These are phyloP conservation scores for Danio jaintianensis DNA, from an alignment of 2,797 vertebrate genomes.

Conservation along the genomic window DNA sequence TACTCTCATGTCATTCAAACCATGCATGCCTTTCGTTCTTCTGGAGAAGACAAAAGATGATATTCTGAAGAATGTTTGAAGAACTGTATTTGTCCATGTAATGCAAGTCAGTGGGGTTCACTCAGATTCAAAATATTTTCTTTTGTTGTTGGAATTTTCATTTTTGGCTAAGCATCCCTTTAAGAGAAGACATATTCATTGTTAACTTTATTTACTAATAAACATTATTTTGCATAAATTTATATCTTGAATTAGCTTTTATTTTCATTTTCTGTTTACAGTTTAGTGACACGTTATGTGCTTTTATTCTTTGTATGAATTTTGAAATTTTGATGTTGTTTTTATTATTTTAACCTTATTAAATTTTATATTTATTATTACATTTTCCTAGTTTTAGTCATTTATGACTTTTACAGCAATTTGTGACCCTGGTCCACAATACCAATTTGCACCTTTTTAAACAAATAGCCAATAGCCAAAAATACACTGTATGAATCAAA, in stretches of 20 bases:
- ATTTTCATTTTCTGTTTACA: background rate
- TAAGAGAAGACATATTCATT: background rate
- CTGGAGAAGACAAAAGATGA: background rate
- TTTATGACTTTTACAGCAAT: too few relatives aligned
- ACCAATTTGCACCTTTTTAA: too few relatives aligned
- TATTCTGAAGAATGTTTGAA: background rate
- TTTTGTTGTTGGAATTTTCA: background rate
- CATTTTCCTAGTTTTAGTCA: background rate
- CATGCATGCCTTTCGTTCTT: background rate
- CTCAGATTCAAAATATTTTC: background rate
- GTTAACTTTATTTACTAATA: too few relatives aligned
- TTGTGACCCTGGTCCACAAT: too few relatives aligned
- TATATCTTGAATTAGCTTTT: background rate
- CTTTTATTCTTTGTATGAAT: too few relatives aligned
- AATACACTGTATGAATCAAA: too few relatives aligned
- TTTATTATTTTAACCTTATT: background rate
- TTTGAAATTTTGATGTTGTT: too few relatives aligned
- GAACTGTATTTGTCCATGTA: background rate
- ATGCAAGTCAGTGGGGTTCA: background rate
- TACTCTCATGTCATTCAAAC: background rate
- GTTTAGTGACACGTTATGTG: background rate
- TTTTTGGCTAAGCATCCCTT: background rate
- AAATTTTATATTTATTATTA: background rate
- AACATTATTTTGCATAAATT: too few relatives aligned
- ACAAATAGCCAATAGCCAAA: too few relatives aligned